phyloP scores from a whole-genome alignment of 2,113 vertebrate species.

The Prinia subflava region DNA sequence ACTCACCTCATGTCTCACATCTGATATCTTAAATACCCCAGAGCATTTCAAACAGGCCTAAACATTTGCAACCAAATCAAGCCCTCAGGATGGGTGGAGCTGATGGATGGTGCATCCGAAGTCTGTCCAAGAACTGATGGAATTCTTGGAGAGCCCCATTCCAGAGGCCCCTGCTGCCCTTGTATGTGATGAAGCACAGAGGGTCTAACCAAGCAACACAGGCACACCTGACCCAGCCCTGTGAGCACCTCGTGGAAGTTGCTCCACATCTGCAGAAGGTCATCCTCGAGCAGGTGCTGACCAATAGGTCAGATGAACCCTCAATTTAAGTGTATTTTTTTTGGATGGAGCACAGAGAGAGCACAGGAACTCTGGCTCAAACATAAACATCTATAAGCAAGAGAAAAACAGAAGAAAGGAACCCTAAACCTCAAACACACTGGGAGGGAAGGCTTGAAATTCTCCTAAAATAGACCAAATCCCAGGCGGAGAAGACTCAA shows the following conservation, averaged over 20 bases:
- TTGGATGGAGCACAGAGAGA: not conserved
- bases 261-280: not conserved
- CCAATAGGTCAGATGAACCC: not conserved
- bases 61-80: not conserved
- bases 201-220: not conserved
- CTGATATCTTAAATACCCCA: not conserved
- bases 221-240: not conserved
- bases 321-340: not conserved
- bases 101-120: not conserved
- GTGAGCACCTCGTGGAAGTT: not conserved
- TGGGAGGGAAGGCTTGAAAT: not conserved
- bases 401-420: not conserved
- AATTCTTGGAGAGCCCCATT: not conserved
- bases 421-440: not conserved
- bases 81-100: not conserved
- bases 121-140: not conserved
- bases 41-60: not conserved
- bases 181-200: not conserved
- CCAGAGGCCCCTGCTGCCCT: not conserved
- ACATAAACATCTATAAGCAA: not conserved
- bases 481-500: not conserved
- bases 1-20: not conserved
- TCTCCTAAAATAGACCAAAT: not conserved
- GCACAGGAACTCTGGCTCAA: not conserved
- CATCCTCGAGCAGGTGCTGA: not conserved